phyloP scores from a whole-genome alignment of 2,113 vertebrate species.

The Tupaia chinensis region DNA sequence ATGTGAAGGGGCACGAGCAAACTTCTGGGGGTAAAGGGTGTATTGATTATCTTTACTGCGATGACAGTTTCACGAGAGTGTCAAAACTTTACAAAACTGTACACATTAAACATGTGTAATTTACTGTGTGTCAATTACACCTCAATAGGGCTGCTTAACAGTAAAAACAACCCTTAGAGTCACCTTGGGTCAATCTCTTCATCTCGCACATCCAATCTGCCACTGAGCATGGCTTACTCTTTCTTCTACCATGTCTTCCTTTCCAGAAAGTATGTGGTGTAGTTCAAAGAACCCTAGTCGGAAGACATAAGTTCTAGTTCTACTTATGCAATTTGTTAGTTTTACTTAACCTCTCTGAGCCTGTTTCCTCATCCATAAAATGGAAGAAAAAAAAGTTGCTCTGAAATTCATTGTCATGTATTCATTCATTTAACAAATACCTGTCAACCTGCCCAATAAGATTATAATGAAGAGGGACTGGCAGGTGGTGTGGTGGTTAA shows the following conservation, averaged over 20 bases:
- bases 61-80: background rate
- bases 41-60: background rate
- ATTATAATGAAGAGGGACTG: background rate
- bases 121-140: background rate
- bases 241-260: background rate
- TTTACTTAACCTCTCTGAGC: background rate
- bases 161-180: background rate
- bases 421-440: background rate
- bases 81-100: background rate
- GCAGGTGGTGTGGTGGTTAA: no score
- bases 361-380: conserved; percentile 4
- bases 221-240: background rate
- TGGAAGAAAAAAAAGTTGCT: background rate
- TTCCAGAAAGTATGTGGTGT: background rate
- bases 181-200: background rate
- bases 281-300: background rate
- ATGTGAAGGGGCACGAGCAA: background rate
- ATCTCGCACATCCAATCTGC: background rate
- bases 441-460: background rate
- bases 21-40: background rate
- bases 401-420: background rate
- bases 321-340: background rate
- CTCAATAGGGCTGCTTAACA: background rate
- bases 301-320: background rate
- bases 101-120: background rate